A percentile compares a stretch with the other conserved stretches of the same genome.
Conservation (phyloP, 2,797 vertebrate genomes). For the Ctenochaetus hawaiiensis region DNA sequence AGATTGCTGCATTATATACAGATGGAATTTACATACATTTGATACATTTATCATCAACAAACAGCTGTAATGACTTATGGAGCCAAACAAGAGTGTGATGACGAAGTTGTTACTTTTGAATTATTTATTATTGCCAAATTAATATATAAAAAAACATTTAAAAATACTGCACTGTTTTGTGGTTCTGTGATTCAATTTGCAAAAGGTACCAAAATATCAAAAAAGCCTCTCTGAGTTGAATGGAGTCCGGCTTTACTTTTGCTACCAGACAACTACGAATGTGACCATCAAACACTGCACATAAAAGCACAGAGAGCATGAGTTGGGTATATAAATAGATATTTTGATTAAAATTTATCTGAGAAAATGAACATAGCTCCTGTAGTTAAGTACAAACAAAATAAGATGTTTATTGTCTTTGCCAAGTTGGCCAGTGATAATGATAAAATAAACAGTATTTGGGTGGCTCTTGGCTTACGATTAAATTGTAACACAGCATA, state of each 20-base stretch:
- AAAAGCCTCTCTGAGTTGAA: not conserved
- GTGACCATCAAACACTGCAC: not conserved
- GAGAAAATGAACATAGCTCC: too few species aligned
- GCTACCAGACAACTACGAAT: not conserved
- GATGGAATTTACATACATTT: constrained; percentile 18
- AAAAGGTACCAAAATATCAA: not conserved
- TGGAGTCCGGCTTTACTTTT: not conserved
- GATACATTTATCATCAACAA: constrained; percentile 40
- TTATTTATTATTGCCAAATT: constrained; percentile 55
- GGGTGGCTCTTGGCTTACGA: too few species aligned
- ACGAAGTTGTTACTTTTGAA: constrained; percentile 57
- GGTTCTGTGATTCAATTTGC: not conserved
- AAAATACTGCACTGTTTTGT: constrained; percentile 4
- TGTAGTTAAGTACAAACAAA: too few species aligned
- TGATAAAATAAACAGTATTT: too few species aligned
- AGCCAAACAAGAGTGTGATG: constrained; percentile 17
- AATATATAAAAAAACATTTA: constrained; percentile 56
- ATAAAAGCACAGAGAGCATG: too few species aligned
- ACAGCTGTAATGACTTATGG: constrained; percentile 17
- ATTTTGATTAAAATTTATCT: too few species aligned
- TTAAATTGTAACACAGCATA: too few species aligned
- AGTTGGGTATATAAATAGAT: too few species aligned
- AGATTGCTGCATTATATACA: constrained; percentile 22
- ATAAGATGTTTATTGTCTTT: too few species aligned
- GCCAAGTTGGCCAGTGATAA: too few species aligned